Base-by-base conservation (phyloP, 2,797 vertebrate species). In the Argya squamiceps region DNA sequence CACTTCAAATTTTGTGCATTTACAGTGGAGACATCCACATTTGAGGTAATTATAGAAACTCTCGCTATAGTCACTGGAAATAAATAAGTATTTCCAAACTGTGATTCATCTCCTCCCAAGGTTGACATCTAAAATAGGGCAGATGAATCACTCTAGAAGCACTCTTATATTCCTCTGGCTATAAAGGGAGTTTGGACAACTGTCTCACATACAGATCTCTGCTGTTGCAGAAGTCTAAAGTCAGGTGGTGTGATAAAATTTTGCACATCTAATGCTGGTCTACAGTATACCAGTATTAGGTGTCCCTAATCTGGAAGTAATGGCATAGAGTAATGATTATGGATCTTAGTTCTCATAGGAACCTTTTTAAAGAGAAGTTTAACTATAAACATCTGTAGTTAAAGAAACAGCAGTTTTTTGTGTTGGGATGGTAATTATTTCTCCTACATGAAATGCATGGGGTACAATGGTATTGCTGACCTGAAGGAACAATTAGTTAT, bases 31-130 rank as follows among this genome's bases (percentile, higher is more conserved):
- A 56, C 14, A 90, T 47, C 19, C 55, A 84, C 8, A 49, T 88
- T 62, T 69, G 65, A 94, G 32, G 43, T 95, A 84, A 90, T 90
- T 84, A 86, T 70, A 52, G 64, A 36, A 92, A 78, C 13, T 90
- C 59, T 43, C 27, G 84, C 84, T 84, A 88, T 36, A 92, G 74
- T 73, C 43, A 90, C 18, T 81, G 19, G 30, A 86, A 92, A 91
- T 53, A 91, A 92, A 88, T 4, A 89, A 53, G 41, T 39, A 43
- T 17, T 94, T 95, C 43, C 70, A 93, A 86, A 73, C 22, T 23
- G 23, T 94, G 83, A 95, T 90, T 96, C 83, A 84, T 93, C 62
- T 95, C 39, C 53, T 96, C 69, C 53, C 69, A 84, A 88, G 88
- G 93, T 1, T 94, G 69, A 79, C 43, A 76, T 71, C 73, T 92